Evolutionary conservation across 2,888 invertebrate genomes (phyloP).

Genomic region (Callimorpha dominula): DNA sequence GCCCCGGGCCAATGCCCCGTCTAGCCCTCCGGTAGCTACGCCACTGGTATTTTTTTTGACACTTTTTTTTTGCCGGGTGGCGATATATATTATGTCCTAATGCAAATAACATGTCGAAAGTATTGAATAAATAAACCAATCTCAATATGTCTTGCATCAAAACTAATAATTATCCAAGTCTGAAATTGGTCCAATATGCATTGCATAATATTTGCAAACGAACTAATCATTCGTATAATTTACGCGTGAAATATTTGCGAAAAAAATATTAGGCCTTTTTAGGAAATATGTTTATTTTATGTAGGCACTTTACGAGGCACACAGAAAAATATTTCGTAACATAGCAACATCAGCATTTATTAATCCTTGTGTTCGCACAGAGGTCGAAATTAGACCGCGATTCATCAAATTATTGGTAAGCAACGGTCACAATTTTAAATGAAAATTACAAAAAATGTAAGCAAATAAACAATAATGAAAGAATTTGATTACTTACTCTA

Average conservation of each 20-base stretch:
- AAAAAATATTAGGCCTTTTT: not conserved
- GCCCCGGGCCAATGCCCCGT: too few species aligned
- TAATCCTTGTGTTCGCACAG: not conserved
- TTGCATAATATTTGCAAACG: not conserved
- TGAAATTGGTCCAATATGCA: not conserved
- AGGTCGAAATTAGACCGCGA: too few species aligned
- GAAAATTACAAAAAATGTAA: too few species aligned
- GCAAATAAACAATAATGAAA: too few species aligned
- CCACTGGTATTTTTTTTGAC: too few species aligned
- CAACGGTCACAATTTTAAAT: too few species aligned
- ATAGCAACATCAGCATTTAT: not conserved
- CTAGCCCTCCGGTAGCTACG: too few species aligned
- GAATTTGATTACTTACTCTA: too few species aligned
- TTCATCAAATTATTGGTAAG: too few species aligned
- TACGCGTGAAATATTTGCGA: constrained; percentile 1
- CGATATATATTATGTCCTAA: too few species aligned
- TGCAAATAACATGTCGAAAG: not conserved
- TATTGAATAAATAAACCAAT: not conserved
- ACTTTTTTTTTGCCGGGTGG: too few species aligned
- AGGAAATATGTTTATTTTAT: not conserved
- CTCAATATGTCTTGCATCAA: not conserved
- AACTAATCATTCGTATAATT: not conserved
- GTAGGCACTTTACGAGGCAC: not conserved
- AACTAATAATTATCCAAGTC: not conserved
- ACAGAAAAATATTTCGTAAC: not conserved